Base-by-base conservation (phyloP, 2,888 invertebrate species). In the Mythimna vitellina region DNA sequence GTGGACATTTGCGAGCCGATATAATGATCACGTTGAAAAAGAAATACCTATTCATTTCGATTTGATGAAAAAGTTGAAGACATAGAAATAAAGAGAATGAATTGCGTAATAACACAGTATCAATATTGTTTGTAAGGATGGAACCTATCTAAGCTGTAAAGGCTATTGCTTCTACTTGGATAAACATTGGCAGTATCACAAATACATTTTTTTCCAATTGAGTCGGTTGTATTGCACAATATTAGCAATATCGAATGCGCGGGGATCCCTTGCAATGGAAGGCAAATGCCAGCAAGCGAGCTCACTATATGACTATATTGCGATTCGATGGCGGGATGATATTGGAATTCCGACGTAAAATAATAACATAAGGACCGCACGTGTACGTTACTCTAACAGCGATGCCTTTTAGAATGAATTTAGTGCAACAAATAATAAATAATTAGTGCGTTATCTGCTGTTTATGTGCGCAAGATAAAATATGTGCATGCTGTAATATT, bases 301-400 rank as follows among this genome's bases (percentile, higher is more conserved):
- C 89, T 88, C 89, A 86, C 89, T 88, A 89, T 88, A 89, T 88
- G 89, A 92, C 90, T 91, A 90, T 93, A 93, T 93, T 93, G 93
- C 90, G 89, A 91, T 91, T 88, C 90, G 89, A 92, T 91, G 87
- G 87, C 90, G 87, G 83, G 88, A 87, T 87, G 89, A 92, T 94
- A 94, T 94, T 94, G 94, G 93, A 93, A 94, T 94, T 94, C 92
- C 90, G 90, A 87, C 88, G 89, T 87, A 87, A 87, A 87, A 91
- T 90, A 90, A 90, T 89, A 90, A 90, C 86, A 78, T 86, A 87
- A 85, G 78, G 87, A 85, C 80, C 78, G 67, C 83, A 84, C 80
- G 46, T 46, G 46, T 46, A 17, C 46, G 46, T 46, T 17, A 46
- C 46, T 17, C 17, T 20, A 20, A 17, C 17, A 46, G 46, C 17